These are phyloP conservation scores for Syngnathus rostellatus DNA, from an alignment of 2,797 vertebrate genomes.

Conservation along the genomic window DNA sequence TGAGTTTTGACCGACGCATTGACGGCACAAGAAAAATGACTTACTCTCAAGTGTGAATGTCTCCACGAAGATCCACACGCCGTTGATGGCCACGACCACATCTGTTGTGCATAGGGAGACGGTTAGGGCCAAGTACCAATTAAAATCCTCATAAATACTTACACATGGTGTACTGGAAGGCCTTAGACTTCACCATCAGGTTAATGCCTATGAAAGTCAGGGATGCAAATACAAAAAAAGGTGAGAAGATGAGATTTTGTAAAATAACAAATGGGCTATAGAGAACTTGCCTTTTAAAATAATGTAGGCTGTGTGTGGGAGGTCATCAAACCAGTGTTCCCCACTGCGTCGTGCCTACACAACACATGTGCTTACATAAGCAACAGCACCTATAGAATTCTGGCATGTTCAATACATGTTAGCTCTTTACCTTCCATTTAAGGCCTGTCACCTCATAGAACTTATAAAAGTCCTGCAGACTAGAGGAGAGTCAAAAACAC, in stretches of 20 bases:
- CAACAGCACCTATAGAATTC: not conserved
- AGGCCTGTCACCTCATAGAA: slow-evolving; percentile 93
- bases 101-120: slow-evolving; percentile 62
- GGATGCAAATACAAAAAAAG: not conserved
- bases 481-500: slow-evolving; percentile 48
- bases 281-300: slow-evolving; percentile 86
- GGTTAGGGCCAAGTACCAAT: not conserved
- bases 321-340: slow-evolving; percentile 95
- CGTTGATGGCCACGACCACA: slow-evolving; percentile 87
- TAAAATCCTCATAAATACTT: slow-evolving; percentile 57
- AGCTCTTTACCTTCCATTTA: slow-evolving; percentile 84
- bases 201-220: slow-evolving; percentile 78
- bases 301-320: slow-evolving; percentile 87
- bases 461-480: slow-evolving; percentile 89
- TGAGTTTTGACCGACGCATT: not conserved
- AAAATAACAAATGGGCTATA: slow-evolving; percentile 9
- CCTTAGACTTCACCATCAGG: slow-evolving; percentile 87
- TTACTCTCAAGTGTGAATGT: slow-evolving; percentile 86
- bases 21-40: slow-evolving; percentile 10
- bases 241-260: not conserved
- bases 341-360: slow-evolving; percentile 81
- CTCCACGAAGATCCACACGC: slow-evolving; percentile 93
- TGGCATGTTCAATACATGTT: not conserved
- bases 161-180: slow-evolving; percentile 95
- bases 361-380: slow-evolving; percentile 2